Evolutionary conservation across 2,113 vertebrate species (phyloP), one percentile per base, ranked within the genome.

Genomic region (Eretmochelys imbricata): DNA sequence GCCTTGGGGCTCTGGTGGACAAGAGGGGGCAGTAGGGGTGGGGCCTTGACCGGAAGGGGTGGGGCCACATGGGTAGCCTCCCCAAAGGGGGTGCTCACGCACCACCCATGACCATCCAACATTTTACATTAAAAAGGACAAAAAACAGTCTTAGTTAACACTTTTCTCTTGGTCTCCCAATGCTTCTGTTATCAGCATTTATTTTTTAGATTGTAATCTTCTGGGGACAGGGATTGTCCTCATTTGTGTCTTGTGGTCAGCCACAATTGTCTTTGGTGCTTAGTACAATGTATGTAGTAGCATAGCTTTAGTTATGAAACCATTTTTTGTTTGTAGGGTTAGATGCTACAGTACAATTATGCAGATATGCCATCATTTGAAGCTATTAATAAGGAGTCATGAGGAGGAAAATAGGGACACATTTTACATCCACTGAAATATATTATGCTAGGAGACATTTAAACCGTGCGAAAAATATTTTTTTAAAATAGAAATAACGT

Each of bases 341-440:
- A 10, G 16, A 4, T 83, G 48, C 29, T 91, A 5, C 10, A 54
- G 10, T 7, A 79, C 1, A 4, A 29, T 17, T 87, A 22, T 10
- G 19, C 69, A 72, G 38, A 10, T 42, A 22, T 19, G 69, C n/a
- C 20, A 38, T 69, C 35, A 38, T 72, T 42, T 72, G n/a, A 25
- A n/a, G 83, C 79, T 85, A 20, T 78, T 57, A 76, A 82, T 31
- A 82, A 51, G 6, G 3, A 82, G 51, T 81, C 87, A 46, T 80
- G 4, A 59, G 29, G 1, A 62, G 0, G 2, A 0, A 0, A 4
- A 12, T 25, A 13, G 1, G 6, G 31, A 13, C 2, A 7, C 3
- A 6, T 57, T 84, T 72, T 22, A 46, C 55, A 22, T 62, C 65
- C 3, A 35, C 38, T 86, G 13, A 92, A 20, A 38, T 8, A 8